Evolutionary conservation across 2,113 vertebrate species (phyloP), one percentile per base, ranked within the genome.

Genomic region (Tetrao urogallus): DNA sequence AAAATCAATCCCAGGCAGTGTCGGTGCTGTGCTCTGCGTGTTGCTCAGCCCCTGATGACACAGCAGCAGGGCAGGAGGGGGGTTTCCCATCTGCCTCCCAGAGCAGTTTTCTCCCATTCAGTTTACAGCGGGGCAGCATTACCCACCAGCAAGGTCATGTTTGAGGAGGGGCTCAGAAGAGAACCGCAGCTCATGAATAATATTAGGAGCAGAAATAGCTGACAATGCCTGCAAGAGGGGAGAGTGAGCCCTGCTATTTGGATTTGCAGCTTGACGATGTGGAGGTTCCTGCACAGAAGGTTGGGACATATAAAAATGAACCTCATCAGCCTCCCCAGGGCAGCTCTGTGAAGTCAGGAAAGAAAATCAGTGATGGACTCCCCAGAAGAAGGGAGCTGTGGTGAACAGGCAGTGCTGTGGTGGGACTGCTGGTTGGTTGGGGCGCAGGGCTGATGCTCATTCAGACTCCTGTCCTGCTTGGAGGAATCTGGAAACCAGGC

Each of bases 131-230:
- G 70, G 54, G 88, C 86, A 65, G 60, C 34, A 25, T 8, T 14
- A 45, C 67, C 61, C 48, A 6, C 57, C 2, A 0, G 60, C 90
- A 89, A 89, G 64, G 74, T 94, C 86, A 48, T 22, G 57, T 82
- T 63, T 85, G 91, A 96, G 63, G 86, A 86, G 57, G 66, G 40
- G 52, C 85, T 65, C 50, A 34, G 78, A 89, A 88, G 81, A 89
- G 64, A 83, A 36, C 20, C 32, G 27, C 11, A 58, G 71, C 67
- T 94, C 64, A 43, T 34, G 80, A 89, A 75, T 91, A 73, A 81
- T 64, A 75, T 60, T 42, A 45, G 54, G 88, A 81, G 64, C 6
- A 57, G 47, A 54, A 90, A 93, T 73, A 30, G 65, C 30, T 88
- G 57, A 77, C 86, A 83, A 45, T 54, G 22, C 82, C 47, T 40